These are phyloP conservation scores for Timema cristinae DNA, from an alignment of 2,888 invertebrate species.

Conservation along the genomic window DNA sequence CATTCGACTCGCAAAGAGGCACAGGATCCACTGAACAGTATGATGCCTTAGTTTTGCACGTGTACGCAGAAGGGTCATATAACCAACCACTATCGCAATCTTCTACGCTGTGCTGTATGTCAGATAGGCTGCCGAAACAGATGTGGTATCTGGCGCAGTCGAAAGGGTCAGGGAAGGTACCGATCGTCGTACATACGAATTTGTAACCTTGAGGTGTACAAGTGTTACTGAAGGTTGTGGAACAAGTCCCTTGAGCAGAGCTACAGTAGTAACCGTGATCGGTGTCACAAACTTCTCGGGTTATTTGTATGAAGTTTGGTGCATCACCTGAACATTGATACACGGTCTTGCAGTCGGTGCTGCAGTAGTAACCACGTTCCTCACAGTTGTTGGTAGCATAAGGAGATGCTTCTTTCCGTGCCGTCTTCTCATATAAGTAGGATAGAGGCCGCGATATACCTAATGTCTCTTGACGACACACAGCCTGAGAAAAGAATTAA, in stretches of 20 bases:
- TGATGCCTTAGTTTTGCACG: background rate
- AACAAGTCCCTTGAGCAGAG: background rate
- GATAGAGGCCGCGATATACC: too few relatives aligned
- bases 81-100: constrained; percentile 8
- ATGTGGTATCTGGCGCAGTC: constrained; percentile 16
- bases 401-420: too few relatives aligned
- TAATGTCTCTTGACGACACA: too few relatives aligned
- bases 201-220: constrained; percentile 15
- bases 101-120: background rate
- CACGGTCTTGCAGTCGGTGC: background rate
- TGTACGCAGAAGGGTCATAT: background rate
- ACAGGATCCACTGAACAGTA: constrained; percentile 9
- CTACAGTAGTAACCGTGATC: constrained; percentile 1
- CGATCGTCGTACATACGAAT: background rate
- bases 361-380: background rate
- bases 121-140: background rate
- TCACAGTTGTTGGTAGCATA: background rate
- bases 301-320: background rate
- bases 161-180: constrained; percentile 16
- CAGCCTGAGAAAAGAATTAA: too few relatives aligned
- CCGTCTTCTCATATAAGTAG: too few relatives aligned
- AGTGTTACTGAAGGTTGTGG: background rate
- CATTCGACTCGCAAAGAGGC: background rate
- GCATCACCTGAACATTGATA: background rate
- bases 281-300: background rate